Evolutionary conservation across 2,888 invertebrate species (phyloP).

Genomic region (Xylota sylvarum): DNA sequence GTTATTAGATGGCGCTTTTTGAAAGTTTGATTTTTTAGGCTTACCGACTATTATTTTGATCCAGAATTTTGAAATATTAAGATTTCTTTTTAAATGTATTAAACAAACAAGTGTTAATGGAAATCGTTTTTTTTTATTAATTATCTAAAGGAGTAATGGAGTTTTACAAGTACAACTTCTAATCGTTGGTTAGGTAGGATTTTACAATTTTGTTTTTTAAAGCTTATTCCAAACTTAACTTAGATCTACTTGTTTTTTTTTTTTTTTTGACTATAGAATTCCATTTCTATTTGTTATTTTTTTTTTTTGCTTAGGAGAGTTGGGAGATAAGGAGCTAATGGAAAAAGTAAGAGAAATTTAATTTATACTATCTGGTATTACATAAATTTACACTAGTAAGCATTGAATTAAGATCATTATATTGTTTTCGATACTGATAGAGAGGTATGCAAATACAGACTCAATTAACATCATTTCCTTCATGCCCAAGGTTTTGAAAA

Average conservation of each 20-base stretch:
- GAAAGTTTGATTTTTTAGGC: constrained; percentile 29
- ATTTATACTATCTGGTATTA: constrained; percentile 34
- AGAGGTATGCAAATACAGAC: background rate
- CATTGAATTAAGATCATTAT: constrained; percentile 47
- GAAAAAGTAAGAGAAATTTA: constrained; percentile 61
- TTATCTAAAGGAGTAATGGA: constrained; percentile 22
- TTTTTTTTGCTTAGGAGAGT: constrained; percentile 58
- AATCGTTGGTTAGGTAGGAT: constrained; percentile 39
- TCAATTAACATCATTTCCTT: too few species aligned
- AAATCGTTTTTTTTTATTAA: constrained; percentile 35
- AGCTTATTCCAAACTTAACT: constrained; percentile 63
- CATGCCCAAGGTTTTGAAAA: too few species aligned
- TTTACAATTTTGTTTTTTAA: constrained; percentile 43
- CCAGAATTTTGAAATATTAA: constrained; percentile 41
- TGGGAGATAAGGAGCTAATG: constrained; percentile 75
- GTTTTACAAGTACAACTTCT: constrained; percentile 54
- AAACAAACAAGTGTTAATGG: constrained; percentile 51
- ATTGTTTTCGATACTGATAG: background rate
- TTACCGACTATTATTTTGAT: constrained; percentile 64
- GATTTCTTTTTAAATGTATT: constrained; percentile 13
- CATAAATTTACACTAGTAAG: constrained; percentile 13
- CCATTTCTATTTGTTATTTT: constrained; percentile 29
- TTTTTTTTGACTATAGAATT: constrained; percentile 24
- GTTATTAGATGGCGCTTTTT: constrained; percentile 40
- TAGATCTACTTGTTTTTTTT: constrained; percentile 32